A percentile compares a stretch with the other conserved stretches of the same genome.
phyloP scores from a whole-genome alignment of 2,113 vertebrate genomes.

The Paedocypris sp. region DNA sequence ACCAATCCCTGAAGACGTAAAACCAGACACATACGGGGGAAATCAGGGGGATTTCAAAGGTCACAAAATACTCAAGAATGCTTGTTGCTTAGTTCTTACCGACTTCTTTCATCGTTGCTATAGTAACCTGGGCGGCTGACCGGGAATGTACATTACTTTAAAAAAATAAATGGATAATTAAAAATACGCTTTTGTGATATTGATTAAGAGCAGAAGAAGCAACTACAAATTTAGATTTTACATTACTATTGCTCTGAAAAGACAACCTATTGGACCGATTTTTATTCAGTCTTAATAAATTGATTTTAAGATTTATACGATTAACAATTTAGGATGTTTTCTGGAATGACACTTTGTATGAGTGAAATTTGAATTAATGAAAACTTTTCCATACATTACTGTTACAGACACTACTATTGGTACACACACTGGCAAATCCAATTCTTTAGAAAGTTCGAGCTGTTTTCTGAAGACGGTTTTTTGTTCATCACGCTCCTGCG shows the following conservation, averaged over 20 bases:
- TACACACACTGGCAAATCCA: slow-evolving; percentile 45
- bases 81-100: slow-evolving; percentile 21
- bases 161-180: neutral
- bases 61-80: neutral
- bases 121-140: slow-evolving; percentile 43
- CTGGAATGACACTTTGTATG: no score
- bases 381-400: no score
- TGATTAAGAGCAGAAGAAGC: no score
- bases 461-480: slow-evolving; percentile 42
- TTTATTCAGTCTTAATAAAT: no score
- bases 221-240: no score
- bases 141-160: slow-evolving; percentile 50
- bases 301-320: no score
- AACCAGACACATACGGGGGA: neutral
- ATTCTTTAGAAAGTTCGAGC: slow-evolving; percentile 44
- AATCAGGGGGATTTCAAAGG: neutral
- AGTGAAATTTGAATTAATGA: no score
- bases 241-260: no score
- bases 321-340: no score
- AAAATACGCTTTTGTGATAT: no score
- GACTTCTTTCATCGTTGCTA: slow-evolving; percentile 47
- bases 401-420: neutral
- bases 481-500: slow-evolving; percentile 43
- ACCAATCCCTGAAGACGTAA: slow-evolving; percentile 16
- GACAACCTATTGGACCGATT: no score